Percentiles rank a stretch among this genome's conserved stretches.
Conservation (phyloP, 2,113 vertebrate genomes). For the Ptilorrhoa leucosticta region DNA sequence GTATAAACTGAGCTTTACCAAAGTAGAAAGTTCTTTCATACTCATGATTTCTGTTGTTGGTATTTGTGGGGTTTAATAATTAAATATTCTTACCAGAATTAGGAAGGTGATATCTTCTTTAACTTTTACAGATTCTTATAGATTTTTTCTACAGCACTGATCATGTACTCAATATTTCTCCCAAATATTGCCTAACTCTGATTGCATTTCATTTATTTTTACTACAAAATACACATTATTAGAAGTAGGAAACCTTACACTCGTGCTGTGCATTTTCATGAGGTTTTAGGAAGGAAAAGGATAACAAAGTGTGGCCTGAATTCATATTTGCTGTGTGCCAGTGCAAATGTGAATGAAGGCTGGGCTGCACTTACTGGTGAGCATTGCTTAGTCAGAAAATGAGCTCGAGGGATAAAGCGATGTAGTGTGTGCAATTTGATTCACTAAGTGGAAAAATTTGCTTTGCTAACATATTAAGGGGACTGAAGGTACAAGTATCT, state of each 20-base stretch:
- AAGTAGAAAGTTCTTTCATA: not conserved
- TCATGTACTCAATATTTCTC: not conserved
- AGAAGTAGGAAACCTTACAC: not conserved
- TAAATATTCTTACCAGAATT: not conserved
- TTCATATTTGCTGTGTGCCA: not conserved
- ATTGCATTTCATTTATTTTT: not conserved
- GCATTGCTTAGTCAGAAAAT: not conserved
- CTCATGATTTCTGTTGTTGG: not conserved
- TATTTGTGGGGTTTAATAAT: not conserved
- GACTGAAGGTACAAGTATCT: not conserved
- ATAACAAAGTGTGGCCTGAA: not conserved
- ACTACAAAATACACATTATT: not conserved
- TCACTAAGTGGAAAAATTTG: constrained; percentile 22
- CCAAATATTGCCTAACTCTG: not conserved
- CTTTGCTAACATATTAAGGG: not conserved
- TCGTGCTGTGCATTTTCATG: not conserved
- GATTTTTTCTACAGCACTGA: not conserved
- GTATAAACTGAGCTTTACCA: not conserved
- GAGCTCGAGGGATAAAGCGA: not conserved
- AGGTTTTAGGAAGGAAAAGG: not conserved
- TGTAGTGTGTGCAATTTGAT: not conserved
- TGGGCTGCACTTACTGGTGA: not conserved
- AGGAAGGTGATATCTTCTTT: not conserved
- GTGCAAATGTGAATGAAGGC: not conserved
- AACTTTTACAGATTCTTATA: not conserved